Evolutionary conservation across 2,113 vertebrate species (phyloP).

Genomic region (Turnix velox): DNA sequence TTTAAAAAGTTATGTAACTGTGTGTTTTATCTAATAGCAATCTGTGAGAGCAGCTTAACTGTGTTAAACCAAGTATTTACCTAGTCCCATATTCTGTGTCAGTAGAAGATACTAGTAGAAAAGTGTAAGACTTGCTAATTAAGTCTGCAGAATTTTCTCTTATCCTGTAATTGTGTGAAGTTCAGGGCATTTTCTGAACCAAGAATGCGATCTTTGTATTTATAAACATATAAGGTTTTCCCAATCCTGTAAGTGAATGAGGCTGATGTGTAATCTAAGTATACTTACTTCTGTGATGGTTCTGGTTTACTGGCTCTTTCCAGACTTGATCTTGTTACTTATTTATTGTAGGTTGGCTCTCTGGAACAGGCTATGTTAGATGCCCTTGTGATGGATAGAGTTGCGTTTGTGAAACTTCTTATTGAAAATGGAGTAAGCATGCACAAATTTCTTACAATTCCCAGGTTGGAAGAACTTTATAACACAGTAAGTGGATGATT

Average conservation of each 20-base stretch:
- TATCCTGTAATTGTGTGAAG: background rate
- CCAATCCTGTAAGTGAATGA: background rate
- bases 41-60: background rate
- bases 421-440: conserved; percentile 99
- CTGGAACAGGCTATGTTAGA: conserved; percentile 98
- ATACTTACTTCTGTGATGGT: background rate
- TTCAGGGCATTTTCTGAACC: background rate
- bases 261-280: background rate
- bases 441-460: conserved; percentile 98
- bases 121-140: background rate
- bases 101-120: background rate
- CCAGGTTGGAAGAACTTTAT: conserved; percentile 94
- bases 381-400: conserved; percentile 97
- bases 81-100: background rate
- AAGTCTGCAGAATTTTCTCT: background rate
- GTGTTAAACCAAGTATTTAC: background rate
- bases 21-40: background rate
- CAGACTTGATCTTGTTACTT: background rate
- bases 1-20: background rate
- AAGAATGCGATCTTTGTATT: background rate
- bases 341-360: conserved; percentile 86
- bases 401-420: conserved; percentile 97
- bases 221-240: background rate
- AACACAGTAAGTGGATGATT: conserved; percentile 85
- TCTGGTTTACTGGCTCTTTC: background rate